phyloP scores from a whole-genome alignment of 2,113 vertebrate genomes.

The Brachyhypopomus gauderio region DNA sequence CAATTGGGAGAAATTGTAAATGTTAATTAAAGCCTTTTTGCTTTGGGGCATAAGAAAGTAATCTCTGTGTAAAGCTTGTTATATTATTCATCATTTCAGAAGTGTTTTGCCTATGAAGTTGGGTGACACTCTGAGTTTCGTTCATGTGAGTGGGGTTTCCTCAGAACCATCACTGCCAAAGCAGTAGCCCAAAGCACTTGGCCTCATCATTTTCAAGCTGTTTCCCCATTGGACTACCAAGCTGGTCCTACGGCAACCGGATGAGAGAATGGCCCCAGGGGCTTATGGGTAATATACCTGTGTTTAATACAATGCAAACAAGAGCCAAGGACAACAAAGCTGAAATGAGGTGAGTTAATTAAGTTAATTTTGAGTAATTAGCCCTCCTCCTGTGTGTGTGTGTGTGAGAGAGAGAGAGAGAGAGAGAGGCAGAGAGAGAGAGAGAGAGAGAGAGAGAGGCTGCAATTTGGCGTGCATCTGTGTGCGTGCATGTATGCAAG shows the following conservation, averaged over 20 bases:
- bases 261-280: slow-evolving; percentile 33
- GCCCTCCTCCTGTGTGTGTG: slow-evolving; percentile 27
- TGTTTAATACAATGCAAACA: slow-evolving; percentile 44
- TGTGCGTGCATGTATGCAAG: slow-evolving; percentile 20
- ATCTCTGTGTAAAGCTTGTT: slow-evolving; percentile 5
- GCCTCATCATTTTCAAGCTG: slow-evolving; percentile 53
- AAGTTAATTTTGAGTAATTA: slow-evolving; percentile 51
- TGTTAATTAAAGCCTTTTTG: background rate
- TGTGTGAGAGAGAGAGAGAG: background rate
- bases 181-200: slow-evolving; percentile 44
- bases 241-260: slow-evolving; percentile 53
- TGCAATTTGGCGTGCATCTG: background rate
- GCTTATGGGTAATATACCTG: slow-evolving; percentile 48
- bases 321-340: slow-evolving; percentile 21
- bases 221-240: slow-evolving; percentile 55
- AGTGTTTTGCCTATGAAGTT: background rate
- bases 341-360: slow-evolving; percentile 41
- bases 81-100: slow-evolving; percentile 5
- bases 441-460: slow-evolving; percentile 34
- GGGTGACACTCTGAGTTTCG: slow-evolving; percentile 1
- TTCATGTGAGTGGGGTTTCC: slow-evolving; percentile 10
- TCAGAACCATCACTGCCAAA: slow-evolving; percentile 11
- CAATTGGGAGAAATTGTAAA: background rate
- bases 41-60: background rate
- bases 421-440: too few relatives aligned